Percentiles rank a stretch among this genome's conserved stretches.
Evolutionary conservation across 1,140 invertebrate species (phyloP).

Genomic region (Lithobius niger): DNA sequence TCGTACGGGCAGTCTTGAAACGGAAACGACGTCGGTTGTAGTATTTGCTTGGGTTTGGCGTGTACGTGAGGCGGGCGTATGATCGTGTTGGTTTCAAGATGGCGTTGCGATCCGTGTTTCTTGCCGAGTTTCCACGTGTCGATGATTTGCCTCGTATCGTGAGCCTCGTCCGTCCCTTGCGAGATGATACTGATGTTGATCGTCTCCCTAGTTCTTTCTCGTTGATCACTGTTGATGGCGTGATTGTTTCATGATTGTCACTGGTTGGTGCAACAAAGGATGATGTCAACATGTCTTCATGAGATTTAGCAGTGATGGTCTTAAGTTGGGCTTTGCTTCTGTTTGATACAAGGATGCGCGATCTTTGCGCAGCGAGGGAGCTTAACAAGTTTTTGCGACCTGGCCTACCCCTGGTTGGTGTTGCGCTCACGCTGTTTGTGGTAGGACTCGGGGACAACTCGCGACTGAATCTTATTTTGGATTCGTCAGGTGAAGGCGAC

Average conservation of each 20-base stretch:
- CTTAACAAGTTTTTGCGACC: not conserved
- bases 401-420: not conserved
- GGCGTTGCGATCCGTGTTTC: not conserved
- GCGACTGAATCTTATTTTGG: not conserved
- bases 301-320: no score
- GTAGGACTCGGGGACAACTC: not conserved
- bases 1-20: not conserved
- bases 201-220: no score
- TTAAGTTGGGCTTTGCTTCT: no score
- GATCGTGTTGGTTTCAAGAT: conserved; percentile 2
- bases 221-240: not conserved
- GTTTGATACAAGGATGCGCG: no score
- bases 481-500: no score
- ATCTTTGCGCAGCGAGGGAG: not conserved
- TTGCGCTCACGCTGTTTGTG: not conserved
- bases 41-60: conserved; percentile 3
- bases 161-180: not conserved
- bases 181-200: no score
- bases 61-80: not conserved
- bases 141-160: not conserved
- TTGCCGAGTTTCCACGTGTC: not conserved
- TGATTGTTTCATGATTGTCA: not conserved
- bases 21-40: not conserved
- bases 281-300: no score
- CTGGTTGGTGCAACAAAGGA: not conserved